These are phyloP conservation scores for Drosophila colorata DNA, from an alignment of 2,888 invertebrate genomes.

Conservation along the genomic window DNA sequence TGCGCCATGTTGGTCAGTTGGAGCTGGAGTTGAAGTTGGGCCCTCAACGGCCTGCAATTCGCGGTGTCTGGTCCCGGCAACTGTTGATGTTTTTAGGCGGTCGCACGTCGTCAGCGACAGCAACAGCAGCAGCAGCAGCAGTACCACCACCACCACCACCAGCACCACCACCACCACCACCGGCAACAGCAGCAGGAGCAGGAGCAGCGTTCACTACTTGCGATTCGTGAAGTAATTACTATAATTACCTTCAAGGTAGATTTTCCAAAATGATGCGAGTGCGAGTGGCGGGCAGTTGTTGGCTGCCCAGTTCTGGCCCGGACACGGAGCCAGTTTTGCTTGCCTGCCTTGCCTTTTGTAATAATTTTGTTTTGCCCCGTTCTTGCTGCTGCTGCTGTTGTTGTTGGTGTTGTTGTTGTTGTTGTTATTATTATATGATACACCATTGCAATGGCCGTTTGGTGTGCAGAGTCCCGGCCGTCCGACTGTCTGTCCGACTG, in stretches of 20 bases:
- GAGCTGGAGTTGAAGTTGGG: slow-evolving; percentile 26
- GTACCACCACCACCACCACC: slow-evolving; percentile 20
- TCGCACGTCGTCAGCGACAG: slow-evolving; percentile 79
- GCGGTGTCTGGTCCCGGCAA: slow-evolving; percentile 71
- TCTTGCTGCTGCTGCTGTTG: slow-evolving; percentile 16
- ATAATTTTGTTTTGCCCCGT: slow-evolving; percentile 67
- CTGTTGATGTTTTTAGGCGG: slow-evolving; percentile 83
- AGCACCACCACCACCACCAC: slow-evolving; percentile 36
- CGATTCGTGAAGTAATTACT: slow-evolving; percentile 85
- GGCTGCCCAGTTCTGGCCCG: slow-evolving; percentile 36
- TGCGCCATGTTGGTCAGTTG: slow-evolving; percentile 68
- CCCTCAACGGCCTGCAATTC: slow-evolving; percentile 42
- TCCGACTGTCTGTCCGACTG: slow-evolving; percentile 7
- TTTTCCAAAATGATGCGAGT: slow-evolving; percentile 83
- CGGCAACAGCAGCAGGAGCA: slow-evolving; percentile 47
- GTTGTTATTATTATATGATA: slow-evolving; percentile 80
- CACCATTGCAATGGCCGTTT: slow-evolving; percentile 77
- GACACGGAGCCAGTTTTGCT: slow-evolving; percentile 41
- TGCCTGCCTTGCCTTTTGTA: slow-evolving; percentile 71
- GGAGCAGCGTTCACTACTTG: slow-evolving; percentile 78
- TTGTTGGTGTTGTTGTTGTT: slow-evolving; percentile 41
- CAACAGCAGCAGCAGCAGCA: slow-evolving; percentile 34
- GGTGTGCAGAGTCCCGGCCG: slow-evolving; percentile 20
- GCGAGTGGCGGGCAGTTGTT: slow-evolving; percentile 60
- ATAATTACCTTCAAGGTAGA: slow-evolving; percentile 85